Percentiles rank a stretch among this genome's conserved stretches.
Evolutionary conservation across 1,140 invertebrate species (phyloP).

Genomic region (Drosophila melanica): DNA sequence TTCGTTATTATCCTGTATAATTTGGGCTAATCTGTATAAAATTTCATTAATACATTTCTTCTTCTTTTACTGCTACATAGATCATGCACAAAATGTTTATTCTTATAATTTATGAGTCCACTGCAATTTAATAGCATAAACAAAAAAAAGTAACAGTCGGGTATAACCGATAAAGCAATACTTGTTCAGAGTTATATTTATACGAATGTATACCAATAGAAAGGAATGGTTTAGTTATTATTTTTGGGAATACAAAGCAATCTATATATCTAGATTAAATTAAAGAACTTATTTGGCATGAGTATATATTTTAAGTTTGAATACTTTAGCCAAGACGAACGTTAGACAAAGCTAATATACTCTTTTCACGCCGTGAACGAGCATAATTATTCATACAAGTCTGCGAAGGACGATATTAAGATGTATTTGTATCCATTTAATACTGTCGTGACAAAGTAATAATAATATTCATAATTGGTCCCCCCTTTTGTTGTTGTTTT

Average conservation of each 20-base stretch:
- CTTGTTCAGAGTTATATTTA: not conserved
- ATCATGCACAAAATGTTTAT: conserved; percentile 45
- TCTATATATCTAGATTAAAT: too few relatives aligned
- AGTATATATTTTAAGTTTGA: too few relatives aligned
- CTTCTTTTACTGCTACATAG: conserved; percentile 26
- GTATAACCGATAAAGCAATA: too few relatives aligned
- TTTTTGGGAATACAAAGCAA: too few relatives aligned
- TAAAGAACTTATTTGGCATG: too few relatives aligned
- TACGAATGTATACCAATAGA: too few relatives aligned
- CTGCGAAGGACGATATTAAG: conserved; percentile 20
- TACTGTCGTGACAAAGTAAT: conserved; percentile 27
- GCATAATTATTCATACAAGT: conserved; percentile 35
- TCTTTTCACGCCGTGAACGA: too few relatives aligned
- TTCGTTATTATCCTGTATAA: conserved; percentile 34
- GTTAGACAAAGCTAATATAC: too few relatives aligned
- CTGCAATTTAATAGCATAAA: conserved; percentile 73
- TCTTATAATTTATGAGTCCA: conserved; percentile 62
- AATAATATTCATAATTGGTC: conserved; percentile 57
- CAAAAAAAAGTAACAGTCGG: too few relatives aligned
- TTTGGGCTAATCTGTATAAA: conserved; percentile 19
- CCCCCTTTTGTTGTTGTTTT: conserved; percentile 22
- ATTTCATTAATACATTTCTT: conserved; percentile 19
- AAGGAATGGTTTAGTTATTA: too few relatives aligned
- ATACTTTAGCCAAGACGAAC: too few relatives aligned
- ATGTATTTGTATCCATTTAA: conserved; percentile 17